Base-by-base conservation (phyloP, 1,140 invertebrate species). In the Tribolium madens region DNA sequence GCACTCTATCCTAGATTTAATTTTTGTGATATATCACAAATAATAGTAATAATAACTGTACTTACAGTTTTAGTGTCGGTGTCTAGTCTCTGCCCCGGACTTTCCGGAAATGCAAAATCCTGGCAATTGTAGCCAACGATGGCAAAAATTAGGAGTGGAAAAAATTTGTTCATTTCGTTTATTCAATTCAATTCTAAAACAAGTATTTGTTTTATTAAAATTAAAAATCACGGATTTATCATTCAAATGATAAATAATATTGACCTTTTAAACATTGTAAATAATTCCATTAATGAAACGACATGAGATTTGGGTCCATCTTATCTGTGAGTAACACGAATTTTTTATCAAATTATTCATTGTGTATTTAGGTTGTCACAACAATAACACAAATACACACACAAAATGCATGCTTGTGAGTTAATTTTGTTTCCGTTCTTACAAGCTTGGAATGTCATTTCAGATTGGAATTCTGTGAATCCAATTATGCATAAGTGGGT, bases 1-100 rank as follows among this genome's bases (percentile, higher is more conserved):
- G 91, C 53, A 85, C 83, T 7, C 89, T 86, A 73, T 88, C 87
- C 89, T 91, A 81, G 0, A 26, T 4, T 4, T 26, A 79, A 79
- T 2, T 31, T 64, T 64, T 36, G 57, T 13, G 18, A 60, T 5
- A 26, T 4, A 26, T 26, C 21, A 0, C 21, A 26, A 26, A 4
- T 26, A 1, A 26, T 26, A 4, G 21, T 0, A 21, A 3, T 2
- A 21, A 21, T 57, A 3, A 21, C 42, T 3, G 42, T 42, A 74
- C 48, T 68, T 26, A 78, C 73, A 10, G 26, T 13, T 60, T 71
- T 79, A 26, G 68, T 57, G 21, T 75, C 52, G 33, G 48, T 72
- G 52, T 79, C 72, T 5, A 77, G 14, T 68, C 68, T 50, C 52
- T 77, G 68, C 17, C 21, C 36, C 31, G 76, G 72, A 42, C 71